A percentile compares a stretch with the other conserved stretches of the same genome.
Evolutionary conservation across 2,113 vertebrate genomes (phyloP).

Genomic region (Callithrix jacchus): DNA sequence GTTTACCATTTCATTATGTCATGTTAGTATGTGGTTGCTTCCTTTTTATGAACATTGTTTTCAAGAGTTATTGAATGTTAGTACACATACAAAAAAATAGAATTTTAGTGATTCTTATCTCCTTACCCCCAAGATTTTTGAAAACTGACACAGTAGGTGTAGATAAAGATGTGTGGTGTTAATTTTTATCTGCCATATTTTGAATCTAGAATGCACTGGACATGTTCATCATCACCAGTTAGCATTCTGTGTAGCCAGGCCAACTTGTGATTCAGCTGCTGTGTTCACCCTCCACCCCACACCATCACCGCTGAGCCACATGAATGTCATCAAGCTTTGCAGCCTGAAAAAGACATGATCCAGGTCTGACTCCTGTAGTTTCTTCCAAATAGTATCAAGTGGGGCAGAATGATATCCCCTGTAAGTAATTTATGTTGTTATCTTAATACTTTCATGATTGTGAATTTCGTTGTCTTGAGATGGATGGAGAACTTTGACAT

Average conservation of each 20-base stretch:
- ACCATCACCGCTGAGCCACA: background rate
- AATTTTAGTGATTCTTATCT: background rate
- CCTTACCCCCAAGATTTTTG: background rate
- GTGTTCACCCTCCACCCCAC: background rate
- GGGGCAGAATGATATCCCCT: constrained; percentile 33
- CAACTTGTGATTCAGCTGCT: constrained; percentile 1
- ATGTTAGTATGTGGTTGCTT: background rate
- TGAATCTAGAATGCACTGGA: background rate
- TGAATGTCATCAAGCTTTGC: constrained; percentile 58
- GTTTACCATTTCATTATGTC: constrained; percentile 64
- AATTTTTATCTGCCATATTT: constrained; percentile 11
- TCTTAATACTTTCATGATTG: background rate
- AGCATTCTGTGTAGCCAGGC: constrained; percentile 12
- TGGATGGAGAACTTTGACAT: constrained; percentile 55
- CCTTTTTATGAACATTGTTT: background rate
- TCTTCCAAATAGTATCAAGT: constrained; percentile 2
- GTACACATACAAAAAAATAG: background rate
- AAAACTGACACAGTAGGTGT: background rate
- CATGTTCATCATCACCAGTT: constrained; percentile 41
- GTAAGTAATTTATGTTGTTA: background rate
- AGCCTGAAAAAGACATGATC: constrained; percentile 34
- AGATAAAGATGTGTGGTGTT: background rate
- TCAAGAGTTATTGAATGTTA: background rate
- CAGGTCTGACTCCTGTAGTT: constrained; percentile 39
- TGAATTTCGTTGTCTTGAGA: constrained; percentile 60